Conservation (phyloP, 2,888 invertebrate species). For the Oscheius sp. region DNA sequence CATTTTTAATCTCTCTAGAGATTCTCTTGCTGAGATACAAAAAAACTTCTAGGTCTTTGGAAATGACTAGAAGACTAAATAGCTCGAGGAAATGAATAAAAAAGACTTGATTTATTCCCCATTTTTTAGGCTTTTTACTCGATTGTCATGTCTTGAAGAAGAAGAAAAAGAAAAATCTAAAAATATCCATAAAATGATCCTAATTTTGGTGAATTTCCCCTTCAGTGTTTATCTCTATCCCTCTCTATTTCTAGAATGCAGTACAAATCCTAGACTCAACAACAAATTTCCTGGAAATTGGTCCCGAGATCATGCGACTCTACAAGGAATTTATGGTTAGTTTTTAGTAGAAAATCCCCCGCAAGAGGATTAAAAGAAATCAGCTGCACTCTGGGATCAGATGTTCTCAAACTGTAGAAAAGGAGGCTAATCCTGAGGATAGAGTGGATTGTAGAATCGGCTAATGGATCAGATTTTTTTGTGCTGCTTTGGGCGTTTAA, state of each 20-base stretch:
- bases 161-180: background rate
- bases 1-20: too few relatives aligned
- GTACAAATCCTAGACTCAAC: background rate
- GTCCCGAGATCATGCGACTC: background rate
- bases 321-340: conserved; percentile 14
- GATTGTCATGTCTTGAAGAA: background rate
- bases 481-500: too few relatives aligned
- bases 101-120: too few relatives aligned
- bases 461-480: too few relatives aligned
- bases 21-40: too few relatives aligned
- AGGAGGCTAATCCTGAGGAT: too few relatives aligned
- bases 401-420: too few relatives aligned
- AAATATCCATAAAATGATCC: background rate
- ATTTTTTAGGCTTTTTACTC: conserved; percentile 3
- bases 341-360: background rate
- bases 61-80: too few relatives aligned
- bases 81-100: background rate
- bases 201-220: background rate
- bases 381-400: too few relatives aligned
- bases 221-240: background rate
- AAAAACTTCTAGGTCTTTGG: too few relatives aligned
- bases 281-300: background rate
- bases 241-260: conserved; percentile 1
- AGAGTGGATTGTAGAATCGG: too few relatives aligned
- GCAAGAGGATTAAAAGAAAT: too few relatives aligned